Percentiles rank a stretch among this genome's conserved stretches.
These are phyloP conservation scores for Ennomos erosarius DNA, from an alignment of 2,888 invertebrate species.

Conservation along the genomic window DNA sequence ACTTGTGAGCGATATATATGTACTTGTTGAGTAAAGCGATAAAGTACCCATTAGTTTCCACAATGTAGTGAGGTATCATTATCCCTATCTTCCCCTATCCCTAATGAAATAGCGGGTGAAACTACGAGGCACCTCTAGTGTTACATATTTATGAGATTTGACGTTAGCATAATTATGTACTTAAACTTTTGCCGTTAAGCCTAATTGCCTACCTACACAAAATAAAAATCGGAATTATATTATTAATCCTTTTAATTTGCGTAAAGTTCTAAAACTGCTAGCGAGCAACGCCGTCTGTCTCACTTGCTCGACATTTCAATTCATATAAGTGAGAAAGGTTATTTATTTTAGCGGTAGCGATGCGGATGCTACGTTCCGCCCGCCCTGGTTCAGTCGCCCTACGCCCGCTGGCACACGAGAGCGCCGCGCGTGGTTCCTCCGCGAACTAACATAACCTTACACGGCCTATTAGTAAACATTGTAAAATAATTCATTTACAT, in stretches of 20 bases:
- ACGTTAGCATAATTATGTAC: no score
- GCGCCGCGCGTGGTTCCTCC: slow-evolving; percentile 69
- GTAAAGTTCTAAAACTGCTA: not conserved
- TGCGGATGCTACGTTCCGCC: slow-evolving; percentile 50
- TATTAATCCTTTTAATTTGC: not conserved
- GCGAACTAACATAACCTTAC: slow-evolving; percentile 73
- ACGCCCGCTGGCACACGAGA: slow-evolving; percentile 67
- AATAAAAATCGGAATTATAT: no score
- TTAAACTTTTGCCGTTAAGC: no score
- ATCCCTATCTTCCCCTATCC: no score
- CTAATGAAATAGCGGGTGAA: no score
- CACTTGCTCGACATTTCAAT: slow-evolving; percentile 18
- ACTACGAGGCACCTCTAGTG: no score
- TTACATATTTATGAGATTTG: no score
- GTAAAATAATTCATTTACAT: slow-evolving; percentile 22
- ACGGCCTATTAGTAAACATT: slow-evolving; percentile 56
- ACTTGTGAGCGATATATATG: no score
- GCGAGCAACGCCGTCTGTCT: slow-evolving; percentile 7
- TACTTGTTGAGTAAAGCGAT: no score
- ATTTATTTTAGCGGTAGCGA: slow-evolving; percentile 22
- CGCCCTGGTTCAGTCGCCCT: slow-evolving; percentile 75
- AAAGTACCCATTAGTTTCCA: no score
- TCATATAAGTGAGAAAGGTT: slow-evolving; percentile 17
- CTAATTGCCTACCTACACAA: no score
- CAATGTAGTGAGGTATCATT: no score